These are phyloP conservation scores for Drosophila nigricruria DNA, from an alignment of 2,888 invertebrate genomes.

Conservation along the genomic window DNA sequence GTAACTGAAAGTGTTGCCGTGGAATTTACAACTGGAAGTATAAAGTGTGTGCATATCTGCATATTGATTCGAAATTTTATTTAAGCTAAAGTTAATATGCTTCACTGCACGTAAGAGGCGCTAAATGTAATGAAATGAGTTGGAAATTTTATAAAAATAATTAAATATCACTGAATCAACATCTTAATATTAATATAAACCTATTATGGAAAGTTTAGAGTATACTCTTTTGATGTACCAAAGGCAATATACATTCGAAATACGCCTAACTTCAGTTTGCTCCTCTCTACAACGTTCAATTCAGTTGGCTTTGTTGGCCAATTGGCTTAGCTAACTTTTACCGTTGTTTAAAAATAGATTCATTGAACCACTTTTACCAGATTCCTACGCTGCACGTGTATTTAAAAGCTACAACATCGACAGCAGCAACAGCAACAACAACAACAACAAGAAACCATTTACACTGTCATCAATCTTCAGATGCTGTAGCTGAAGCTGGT, in stretches of 20 bases:
- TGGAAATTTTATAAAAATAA: background rate
- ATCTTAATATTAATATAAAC: background rate
- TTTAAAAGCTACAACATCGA: conserved; percentile 16
- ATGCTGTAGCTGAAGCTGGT: background rate
- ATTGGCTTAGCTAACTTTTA: conserved; percentile 6
- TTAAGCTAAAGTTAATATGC: conserved; percentile 17
- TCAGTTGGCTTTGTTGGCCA: conserved; percentile 7
- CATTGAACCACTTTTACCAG: conserved; percentile 42
- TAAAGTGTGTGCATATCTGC: conserved; percentile 16
- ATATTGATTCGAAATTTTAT: conserved; percentile 7
- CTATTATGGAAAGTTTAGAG: background rate
- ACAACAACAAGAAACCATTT: conserved; percentile 28
- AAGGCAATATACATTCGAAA: background rate
- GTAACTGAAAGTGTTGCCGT: conserved; percentile 49
- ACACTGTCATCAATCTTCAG: conserved; percentile 45
- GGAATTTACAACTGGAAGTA: conserved; percentile 37
- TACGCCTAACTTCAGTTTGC: no score
- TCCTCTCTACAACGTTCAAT: background rate
- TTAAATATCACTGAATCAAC: background rate
- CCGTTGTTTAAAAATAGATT: conserved; percentile 23
- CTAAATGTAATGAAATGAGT: background rate
- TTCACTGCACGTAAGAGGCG: background rate
- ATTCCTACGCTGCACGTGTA: conserved; percentile 48
- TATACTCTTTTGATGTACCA: background rate
- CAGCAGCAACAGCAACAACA: background rate